Evolutionary conservation across 2,113 vertebrate species (phyloP).

Genomic region (Campylomormyrus tamandua): DNA sequence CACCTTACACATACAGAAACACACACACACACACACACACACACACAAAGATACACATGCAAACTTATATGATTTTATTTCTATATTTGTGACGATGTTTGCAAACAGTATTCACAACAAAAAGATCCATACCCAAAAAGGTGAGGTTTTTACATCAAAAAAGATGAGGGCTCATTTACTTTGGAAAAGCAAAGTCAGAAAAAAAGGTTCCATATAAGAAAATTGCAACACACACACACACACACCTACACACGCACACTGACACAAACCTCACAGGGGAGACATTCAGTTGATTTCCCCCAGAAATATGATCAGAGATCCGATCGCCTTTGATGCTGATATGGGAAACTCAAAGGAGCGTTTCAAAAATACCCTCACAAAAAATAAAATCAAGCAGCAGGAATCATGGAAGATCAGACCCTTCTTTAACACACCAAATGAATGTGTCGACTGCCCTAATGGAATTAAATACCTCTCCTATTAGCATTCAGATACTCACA

Average conservation of each 20-base stretch:
- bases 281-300: not conserved
- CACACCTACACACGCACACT: too few species aligned
- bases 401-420: not conserved
- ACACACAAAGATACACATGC: not conserved
- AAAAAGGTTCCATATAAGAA: not conserved
- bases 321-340: not conserved
- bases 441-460: constrained; percentile 18
- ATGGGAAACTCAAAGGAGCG: not conserved
- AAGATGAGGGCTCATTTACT: not conserved
- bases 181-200: not conserved
- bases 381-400: not conserved
- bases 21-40: not conserved
- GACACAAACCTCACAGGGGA: not conserved
- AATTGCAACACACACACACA: not conserved
- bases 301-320: not conserved
- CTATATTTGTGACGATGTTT: not conserved
- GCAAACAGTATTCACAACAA: not conserved
- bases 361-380: not conserved
- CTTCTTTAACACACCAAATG: constrained; percentile 8
- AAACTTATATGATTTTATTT: not conserved
- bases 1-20: not conserved
- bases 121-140: not conserved
- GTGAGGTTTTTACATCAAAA: not conserved
- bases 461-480: constrained; percentile 16
- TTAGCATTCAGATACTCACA: constrained; percentile 31